Base-by-base conservation (phyloP, 1,140 invertebrate genomes). In the Pinna nobilis region DNA sequence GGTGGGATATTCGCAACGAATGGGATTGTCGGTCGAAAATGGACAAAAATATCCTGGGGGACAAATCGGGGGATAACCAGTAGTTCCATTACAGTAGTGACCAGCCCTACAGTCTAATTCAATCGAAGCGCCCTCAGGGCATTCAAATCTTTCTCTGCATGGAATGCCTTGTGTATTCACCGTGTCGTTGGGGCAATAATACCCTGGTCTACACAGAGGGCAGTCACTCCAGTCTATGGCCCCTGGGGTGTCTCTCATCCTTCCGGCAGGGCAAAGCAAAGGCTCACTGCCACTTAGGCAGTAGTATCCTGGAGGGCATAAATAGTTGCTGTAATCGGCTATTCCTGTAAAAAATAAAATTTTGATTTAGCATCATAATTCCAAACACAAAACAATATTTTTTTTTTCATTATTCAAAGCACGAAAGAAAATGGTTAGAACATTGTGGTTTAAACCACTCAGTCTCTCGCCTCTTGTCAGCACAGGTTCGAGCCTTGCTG, bases 141-240 rank as follows among this genome's bases (percentile, higher is more conserved):
- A 88, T 41, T 86, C 82, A 51, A 69, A 87, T 0, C 72, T 83
- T 59, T 80, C 81, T 35, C 78, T 65, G 70, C 87, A 88, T 3
- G 87, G 87, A 5, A 87, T 87, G n/a, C 86, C 86, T 30, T 82
- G 76, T 0, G 79, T 82, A 70, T 88, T 88, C 9, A 77, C 75
- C 4, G 87, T 88, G 65, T 86, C 86, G 72, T 88, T 87, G 1
- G 86, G 86, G 71, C 87, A 88, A 70, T 84, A 88, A 73, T 87
- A 87, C 0, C 87, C 87, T 23, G 80, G 65, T 23, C 82, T 67
- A 79, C 87, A 88, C 6, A 74, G 74, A 13, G 77, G 74, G 60
- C 87, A 88, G 68, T 88, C 85, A 6, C 28, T 37, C 18, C 75
- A 50, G 9, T 60, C 55, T 23, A 53, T 80, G 20, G 86, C 84